These are phyloP conservation scores for Spinibarbus caldwelli DNA, from an alignment of 2,797 vertebrate genomes.

Conservation along the genomic window DNA sequence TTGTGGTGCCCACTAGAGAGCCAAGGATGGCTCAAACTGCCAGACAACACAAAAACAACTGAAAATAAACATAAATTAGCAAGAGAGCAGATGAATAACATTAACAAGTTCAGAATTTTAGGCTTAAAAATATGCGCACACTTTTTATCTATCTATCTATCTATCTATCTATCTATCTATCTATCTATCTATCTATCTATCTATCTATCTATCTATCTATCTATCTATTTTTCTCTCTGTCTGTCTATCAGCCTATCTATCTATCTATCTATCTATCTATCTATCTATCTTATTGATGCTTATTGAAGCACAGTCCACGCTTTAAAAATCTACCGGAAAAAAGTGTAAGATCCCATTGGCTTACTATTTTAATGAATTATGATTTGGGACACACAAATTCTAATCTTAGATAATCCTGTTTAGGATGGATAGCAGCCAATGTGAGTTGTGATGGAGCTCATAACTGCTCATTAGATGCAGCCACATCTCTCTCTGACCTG, in stretches of 20 bases:
- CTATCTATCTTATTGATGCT: too few species aligned
- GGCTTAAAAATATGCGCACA: too few species aligned
- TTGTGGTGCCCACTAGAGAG: neutral
- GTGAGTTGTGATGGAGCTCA: neutral
- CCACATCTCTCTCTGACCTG: neutral
- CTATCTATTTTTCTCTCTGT: too few species aligned
- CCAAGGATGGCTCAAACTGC: neutral
- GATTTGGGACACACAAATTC: neutral
- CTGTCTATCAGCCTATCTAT: too few species aligned
- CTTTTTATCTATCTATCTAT: too few species aligned
- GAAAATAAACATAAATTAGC: neutral
- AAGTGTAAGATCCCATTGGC: neutral
- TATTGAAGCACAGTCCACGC: neutral
- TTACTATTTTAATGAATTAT: neutral
- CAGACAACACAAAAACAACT: neutral
- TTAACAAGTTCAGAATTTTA: neutral
- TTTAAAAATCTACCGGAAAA: neutral
- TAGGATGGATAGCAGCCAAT: neutral
- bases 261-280: too few species aligned
- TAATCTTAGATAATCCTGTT: conserved; percentile 1
- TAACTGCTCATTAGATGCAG: neutral
- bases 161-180: too few species aligned
- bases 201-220: too few species aligned
- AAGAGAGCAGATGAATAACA: neutral
- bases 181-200: too few species aligned